phyloP scores from a whole-genome alignment of 2,888 invertebrate species.

The Ophion obscuratus region DNA sequence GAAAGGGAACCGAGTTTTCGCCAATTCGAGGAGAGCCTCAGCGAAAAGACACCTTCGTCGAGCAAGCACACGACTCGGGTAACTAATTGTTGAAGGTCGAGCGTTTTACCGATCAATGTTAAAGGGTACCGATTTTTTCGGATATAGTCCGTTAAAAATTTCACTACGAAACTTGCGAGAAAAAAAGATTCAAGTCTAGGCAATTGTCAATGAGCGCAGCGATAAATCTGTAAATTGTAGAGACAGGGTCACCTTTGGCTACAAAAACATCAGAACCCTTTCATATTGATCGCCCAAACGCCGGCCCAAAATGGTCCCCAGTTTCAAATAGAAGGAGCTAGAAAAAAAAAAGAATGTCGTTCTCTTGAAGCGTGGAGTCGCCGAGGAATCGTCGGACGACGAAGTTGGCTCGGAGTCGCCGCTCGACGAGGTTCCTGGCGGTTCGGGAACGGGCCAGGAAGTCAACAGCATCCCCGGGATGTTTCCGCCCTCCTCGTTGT shows the following conservation, averaged over 20 bases:
- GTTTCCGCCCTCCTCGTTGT: constrained; percentile 88
- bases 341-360: not conserved
- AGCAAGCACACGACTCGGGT: constrained; percentile 86
- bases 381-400: constrained; percentile 93
- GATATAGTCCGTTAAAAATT: too few relatives aligned
- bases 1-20: constrained; percentile 86
- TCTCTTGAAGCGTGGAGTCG: constrained; percentile 85
- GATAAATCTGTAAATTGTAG: too few relatives aligned
- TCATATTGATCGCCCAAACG: too few relatives aligned
- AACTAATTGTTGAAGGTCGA: constrained; percentile 58
- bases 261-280: too few relatives aligned
- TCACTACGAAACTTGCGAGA: not conserved
- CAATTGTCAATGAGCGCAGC: too few relatives aligned
- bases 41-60: constrained; percentile 89
- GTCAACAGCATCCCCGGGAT: constrained; percentile 83
- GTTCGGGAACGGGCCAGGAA: constrained; percentile 85
- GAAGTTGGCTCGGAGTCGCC: constrained; percentile 93
- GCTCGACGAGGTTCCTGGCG: constrained; percentile 89
- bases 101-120: too few relatives aligned
- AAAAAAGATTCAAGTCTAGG: not conserved
- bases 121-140: too few relatives aligned
- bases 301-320: not conserved
- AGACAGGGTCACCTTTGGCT: too few relatives aligned
- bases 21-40: constrained; percentile 88
- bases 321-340: not conserved